These are phyloP conservation scores for Ceratitis capitata DNA, from an alignment of 1,140 invertebrate species.

Conservation along the genomic window DNA sequence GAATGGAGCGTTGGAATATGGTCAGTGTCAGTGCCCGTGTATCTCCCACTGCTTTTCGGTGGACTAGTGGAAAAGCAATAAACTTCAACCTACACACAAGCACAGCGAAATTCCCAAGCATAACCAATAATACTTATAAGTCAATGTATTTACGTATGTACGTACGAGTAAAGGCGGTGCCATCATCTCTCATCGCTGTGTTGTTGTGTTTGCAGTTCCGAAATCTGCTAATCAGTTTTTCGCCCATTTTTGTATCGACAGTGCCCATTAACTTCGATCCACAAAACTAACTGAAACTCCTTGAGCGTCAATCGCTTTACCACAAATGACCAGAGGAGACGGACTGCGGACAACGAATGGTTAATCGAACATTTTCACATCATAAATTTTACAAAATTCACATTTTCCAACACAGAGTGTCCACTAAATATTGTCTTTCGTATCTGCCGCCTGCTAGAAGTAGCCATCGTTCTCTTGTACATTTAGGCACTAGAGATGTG, in stretches of 20 bases:
- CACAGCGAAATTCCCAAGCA: background rate
- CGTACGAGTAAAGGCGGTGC: no score
- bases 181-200: no score
- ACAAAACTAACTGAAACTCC: slow-evolving; percentile 24
- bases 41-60: background rate
- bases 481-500: no score
- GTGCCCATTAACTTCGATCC: slow-evolving; percentile 9
- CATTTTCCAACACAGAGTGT: background rate
- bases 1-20: background rate
- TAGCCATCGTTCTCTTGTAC: no score
- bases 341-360: background rate
- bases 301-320: background rate
- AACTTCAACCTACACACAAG: background rate
- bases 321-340: background rate
- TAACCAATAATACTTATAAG: no score
- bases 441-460: background rate
- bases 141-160: no score
- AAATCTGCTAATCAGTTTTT: slow-evolving; percentile 27
- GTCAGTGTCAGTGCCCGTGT: background rate
- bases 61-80: background rate
- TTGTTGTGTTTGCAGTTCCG: background rate
- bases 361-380: background rate
- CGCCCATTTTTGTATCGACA: slow-evolving; percentile 20
- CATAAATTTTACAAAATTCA: background rate
- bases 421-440: background rate